Evolutionary conservation across 2,113 vertebrate genomes (phyloP).

Genomic region (Todiramphus saurophagus): DNA sequence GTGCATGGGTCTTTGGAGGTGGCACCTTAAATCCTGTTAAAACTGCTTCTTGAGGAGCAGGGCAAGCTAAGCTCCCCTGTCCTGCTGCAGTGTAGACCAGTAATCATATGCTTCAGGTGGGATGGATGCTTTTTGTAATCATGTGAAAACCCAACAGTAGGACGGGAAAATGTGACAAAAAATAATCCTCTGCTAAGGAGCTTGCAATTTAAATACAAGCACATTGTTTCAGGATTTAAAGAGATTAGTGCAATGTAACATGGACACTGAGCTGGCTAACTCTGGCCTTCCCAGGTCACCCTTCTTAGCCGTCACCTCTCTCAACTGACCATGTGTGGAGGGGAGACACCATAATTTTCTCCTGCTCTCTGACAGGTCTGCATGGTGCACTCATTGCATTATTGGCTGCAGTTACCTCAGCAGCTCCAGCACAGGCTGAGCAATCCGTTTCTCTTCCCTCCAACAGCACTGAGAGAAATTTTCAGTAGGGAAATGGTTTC

Average conservation of each 20-base stretch:
- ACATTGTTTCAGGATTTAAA: constrained; percentile 27
- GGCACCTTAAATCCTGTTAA: background rate
- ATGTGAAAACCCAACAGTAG: background rate
- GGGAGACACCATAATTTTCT: background rate
- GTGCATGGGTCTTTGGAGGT: background rate
- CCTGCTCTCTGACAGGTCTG: background rate
- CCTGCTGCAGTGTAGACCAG: background rate
- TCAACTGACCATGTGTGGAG: background rate
- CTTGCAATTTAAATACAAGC: constrained; percentile 12
- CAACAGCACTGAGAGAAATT: background rate
- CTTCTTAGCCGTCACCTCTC: background rate
- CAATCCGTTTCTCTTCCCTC: background rate
- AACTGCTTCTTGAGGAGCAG: background rate
- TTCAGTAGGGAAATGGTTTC: background rate
- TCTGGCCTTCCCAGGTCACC: background rate
- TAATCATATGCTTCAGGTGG: background rate
- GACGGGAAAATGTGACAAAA: background rate
- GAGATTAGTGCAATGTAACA: background rate
- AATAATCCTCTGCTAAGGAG: constrained; percentile 37
- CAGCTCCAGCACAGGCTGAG: background rate
- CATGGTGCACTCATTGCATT: background rate
- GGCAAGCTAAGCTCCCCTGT: background rate
- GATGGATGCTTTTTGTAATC: background rate
- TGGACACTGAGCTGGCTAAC: background rate
- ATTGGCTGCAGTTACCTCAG: background rate